Percentiles rank a stretch among this genome's conserved stretches.
Conservation (phyloP, 2,888 invertebrate genomes). For the Teleiodes luculella region DNA sequence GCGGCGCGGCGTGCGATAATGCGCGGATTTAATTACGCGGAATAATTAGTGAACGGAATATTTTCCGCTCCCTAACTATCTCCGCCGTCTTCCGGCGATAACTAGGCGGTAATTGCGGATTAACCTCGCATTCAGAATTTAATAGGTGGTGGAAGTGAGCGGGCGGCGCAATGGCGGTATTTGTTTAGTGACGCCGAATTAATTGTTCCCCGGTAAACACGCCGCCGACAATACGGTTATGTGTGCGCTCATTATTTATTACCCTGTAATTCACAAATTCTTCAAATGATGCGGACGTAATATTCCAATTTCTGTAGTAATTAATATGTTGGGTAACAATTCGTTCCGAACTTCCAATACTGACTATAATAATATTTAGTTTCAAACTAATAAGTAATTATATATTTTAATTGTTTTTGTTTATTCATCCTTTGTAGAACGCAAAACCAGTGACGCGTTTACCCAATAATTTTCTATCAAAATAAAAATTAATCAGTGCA, state of each 20-base stretch:
- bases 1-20: slow-evolving; percentile 74
- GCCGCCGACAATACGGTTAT: slow-evolving; percentile 20
- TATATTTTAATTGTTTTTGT: no score
- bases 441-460: not conserved
- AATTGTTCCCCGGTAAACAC: slow-evolving; percentile 63
- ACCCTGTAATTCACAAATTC: slow-evolving; percentile 28
- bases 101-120: slow-evolving; percentile 78
- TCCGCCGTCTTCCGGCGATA: slow-evolving; percentile 77
- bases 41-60: slow-evolving; percentile 80
- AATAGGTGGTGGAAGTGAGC: slow-evolving; percentile 64
- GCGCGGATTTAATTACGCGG: slow-evolving; percentile 78
- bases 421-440: no score
- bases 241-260: slow-evolving; percentile 26
- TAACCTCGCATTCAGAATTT: slow-evolving; percentile 75
- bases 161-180: slow-evolving; percentile 50
- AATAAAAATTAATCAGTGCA: slow-evolving; percentile 25
- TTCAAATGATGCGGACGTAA: slow-evolving; percentile 3
- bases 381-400: no score
- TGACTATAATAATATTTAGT: not conserved
- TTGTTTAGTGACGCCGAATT: slow-evolving; percentile 66
- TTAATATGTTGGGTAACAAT: no score
- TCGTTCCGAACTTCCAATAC: no score
- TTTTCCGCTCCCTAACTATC: slow-evolving; percentile 79
- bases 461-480: slow-evolving; percentile 18
- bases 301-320: not conserved